phyloP scores from a whole-genome alignment of 2,888 invertebrate genomes.

The Dryococelus australis region DNA sequence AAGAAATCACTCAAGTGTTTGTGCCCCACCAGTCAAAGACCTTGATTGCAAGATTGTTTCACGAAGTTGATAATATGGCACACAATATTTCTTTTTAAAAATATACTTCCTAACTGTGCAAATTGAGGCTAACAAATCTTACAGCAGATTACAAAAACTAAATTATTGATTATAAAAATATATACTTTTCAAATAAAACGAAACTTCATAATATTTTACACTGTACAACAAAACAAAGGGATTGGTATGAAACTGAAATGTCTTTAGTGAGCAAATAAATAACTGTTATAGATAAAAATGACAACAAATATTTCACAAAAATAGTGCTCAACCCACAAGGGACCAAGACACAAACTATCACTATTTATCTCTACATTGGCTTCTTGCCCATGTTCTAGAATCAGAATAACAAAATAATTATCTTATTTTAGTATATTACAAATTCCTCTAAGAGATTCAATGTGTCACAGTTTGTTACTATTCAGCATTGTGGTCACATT shows the following conservation, averaged over 20 bases:
- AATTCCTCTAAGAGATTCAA: not conserved
- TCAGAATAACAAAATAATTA: not conserved
- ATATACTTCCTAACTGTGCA: slow-evolving; percentile 7
- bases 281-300: not conserved
- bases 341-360: not conserved
- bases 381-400: not conserved
- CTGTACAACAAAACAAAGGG: not conserved
- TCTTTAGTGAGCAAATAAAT: slow-evolving; percentile 16
- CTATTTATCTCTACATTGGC: not conserved
- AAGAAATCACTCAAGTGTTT: too few species aligned
- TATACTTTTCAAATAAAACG: not conserved
- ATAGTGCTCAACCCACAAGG: not conserved
- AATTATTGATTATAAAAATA: slow-evolving; percentile 9
- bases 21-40: slow-evolving; percentile 10
- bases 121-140: not conserved
- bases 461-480: slow-evolving; percentile 16
- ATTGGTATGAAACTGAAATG: not conserved
- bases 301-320: not conserved
- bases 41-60: slow-evolving; percentile 16
- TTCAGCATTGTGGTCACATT: not conserved
- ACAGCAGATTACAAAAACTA: slow-evolving; percentile 9
- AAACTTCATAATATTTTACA: not conserved
- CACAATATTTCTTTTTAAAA: not conserved
- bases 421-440: not conserved
- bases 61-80: not conserved